Evolutionary conservation across 2,797 vertebrate species (phyloP), one percentile per base, ranked within the genome.

Genomic region (Paratrypauchen microcephalus): DNA sequence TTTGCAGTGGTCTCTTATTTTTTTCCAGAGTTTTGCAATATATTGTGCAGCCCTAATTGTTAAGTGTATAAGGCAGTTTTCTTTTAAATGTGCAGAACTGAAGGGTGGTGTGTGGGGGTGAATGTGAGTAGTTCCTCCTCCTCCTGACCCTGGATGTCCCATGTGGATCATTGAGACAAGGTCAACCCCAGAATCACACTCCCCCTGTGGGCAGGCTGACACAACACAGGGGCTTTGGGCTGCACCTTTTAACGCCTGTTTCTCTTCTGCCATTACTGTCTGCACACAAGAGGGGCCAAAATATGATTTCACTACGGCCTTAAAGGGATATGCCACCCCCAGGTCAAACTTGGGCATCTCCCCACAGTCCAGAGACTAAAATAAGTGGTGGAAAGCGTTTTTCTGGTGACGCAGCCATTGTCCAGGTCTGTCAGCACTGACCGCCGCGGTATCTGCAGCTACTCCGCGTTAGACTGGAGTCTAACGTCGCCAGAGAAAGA

Each of bases 81-180:
- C 21, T 57, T 84, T 70, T 65, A 85, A 83, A 81, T 78, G 48
- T 77, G 73, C 67, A 4, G 65, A 36, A 78, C 74, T 80, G 32
- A 79, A 83, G 71, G 6, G 2, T 63, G 56, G 56, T 23, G 4
- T 23, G 9, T 65, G 70, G 70, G 47, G 50, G 52, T 39, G 72
- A 65, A 11, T 26, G 39, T 41, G 41, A 45, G 41, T 23, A 15
- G 63, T 64, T 47, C 62, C 76, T 64, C 67, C 76, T 64, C 67
- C 77, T 78, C 74, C 18, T 41, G 11, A 56, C 69, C 23, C 57
- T 66, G 24, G 5, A 18, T 13, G 65, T 87, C 88, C 69, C 81
- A 4, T 62, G 77, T 63, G 82, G 73, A 45, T 71, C 54, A 71
- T 84, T 82, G 71, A 77, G 81, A 82, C 86, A 89, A 89, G 88